Percentiles rank a stretch among this genome's conserved stretches.
phyloP scores from a whole-genome alignment of 2,797 vertebrate genomes.

The Sebastes wilsoni region DNA sequence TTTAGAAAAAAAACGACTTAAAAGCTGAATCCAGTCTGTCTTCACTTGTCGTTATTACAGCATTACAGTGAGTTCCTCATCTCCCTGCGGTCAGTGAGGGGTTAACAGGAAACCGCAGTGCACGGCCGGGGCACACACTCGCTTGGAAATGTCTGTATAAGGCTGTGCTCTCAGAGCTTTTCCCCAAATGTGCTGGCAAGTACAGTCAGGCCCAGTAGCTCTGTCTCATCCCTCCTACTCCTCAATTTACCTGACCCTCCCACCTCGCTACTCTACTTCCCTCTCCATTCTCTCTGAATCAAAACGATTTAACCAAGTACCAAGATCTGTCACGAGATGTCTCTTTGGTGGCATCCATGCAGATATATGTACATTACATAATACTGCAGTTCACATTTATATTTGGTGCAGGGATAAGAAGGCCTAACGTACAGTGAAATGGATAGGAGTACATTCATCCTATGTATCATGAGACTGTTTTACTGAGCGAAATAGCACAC shows the following conservation, averaged over 20 bases:
- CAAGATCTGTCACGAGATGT: constrained; percentile 1
- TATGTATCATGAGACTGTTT: not conserved
- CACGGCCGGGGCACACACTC: constrained; percentile 49
- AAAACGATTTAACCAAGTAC: not conserved
- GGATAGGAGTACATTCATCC: not conserved
- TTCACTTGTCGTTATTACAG: not conserved
- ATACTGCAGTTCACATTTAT: not conserved
- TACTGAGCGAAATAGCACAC: not conserved
- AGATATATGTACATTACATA: not conserved
- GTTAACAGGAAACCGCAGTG: constrained; percentile 83
- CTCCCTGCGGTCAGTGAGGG: constrained; percentile 44
- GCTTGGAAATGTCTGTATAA: constrained; percentile 84
- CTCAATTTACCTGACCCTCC: constrained; percentile 63
- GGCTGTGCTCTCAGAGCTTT: constrained; percentile 75
- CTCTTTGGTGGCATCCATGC: not conserved
- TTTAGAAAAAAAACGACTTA: not conserved
- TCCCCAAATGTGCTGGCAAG: constrained; percentile 78
- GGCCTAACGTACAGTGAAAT: not conserved
- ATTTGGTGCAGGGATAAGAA: not conserved
- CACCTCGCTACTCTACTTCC: constrained; percentile 15
- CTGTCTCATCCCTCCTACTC: constrained; percentile 33
- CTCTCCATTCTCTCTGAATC: not conserved
- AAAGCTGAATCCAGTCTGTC: not conserved
- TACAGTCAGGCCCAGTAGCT: constrained; percentile 77
- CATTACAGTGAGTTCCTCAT: constrained; percentile 1